Base-by-base conservation (phyloP, 2,888 invertebrate species). In the Labia minor region DNA sequence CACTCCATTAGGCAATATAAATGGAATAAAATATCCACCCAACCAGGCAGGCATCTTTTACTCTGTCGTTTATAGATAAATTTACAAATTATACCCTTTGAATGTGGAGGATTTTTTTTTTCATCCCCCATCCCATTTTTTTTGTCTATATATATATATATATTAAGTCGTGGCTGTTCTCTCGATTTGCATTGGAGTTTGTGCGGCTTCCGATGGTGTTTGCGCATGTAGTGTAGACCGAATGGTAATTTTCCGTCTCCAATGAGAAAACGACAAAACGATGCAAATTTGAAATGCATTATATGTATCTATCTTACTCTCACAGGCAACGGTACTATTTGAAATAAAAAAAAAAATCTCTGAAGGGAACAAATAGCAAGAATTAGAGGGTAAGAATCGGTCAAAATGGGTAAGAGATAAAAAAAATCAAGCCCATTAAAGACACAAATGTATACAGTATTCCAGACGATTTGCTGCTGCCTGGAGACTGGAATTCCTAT, bases 41-140 rank as follows among this genome's bases (percentile, higher is more conserved):
- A 49, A 49, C 14, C n/a, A 49, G 16, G 33, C 6, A 6, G 33
- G 3, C 49, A n/a, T 49, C 26, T 49, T 49, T 49, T 49, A 8
- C 49, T 49, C n/a, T 49, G n/a, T 49, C 49, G 14, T 49, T 49
- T 49, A 49, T 49, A 49, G 49, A 49, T 49, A 49, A 49, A 49
- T 49, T 49, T 49, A 49, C 49, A 49, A 49, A 49, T 49, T 49
- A 49, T 49, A 49, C 49, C 49, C 49, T 49, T 49, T 49, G 16
- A 49, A 49, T 49, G 49, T 49, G 49, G 49, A 16, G 49, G 3
- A 14, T 11, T 49, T 49, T 26, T 26, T 26, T n/a, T n/a, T n/a
- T 33, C 33, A 49, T 2, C 49, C 49, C n/a, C 3, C 3, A 4
- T 16, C 49, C 3, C 49, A 10, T 26, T 26, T 26, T 26, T 8